Evolutionary conservation across 2,888 invertebrate genomes (phyloP), one percentile per base, ranked within the genome.

Genomic region (Ferrisia virgata): DNA sequence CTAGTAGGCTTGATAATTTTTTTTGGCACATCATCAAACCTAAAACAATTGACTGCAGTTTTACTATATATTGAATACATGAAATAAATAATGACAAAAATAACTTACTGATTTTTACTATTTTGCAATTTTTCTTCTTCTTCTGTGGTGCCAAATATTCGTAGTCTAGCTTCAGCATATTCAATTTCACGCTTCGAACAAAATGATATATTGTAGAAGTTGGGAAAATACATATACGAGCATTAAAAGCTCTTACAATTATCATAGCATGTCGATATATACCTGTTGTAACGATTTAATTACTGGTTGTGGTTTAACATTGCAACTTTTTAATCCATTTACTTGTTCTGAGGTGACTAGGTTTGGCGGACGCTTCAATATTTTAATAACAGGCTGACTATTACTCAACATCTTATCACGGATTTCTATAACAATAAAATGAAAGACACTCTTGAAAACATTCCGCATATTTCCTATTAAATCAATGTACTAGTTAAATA

Each of bases 151-250:
- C 97, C 97, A 87, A 97, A 90, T 89, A 98, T 97, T 88, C 97
- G 91, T 86, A 95, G 91, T 86, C 97, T 92, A 25, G 97, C 97
- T 89, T 96, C 94, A 15, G 96, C 96, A 88, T 98, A 98, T 88
- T 96, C 97, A 88, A 96, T 95, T 89, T 97, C 96, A 87, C 97
- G 91, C 91, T 98, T 88, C 28, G 86, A 86, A 22, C 25, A 47
- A 47, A 18, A 47, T 47, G 0, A 6, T 36, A 5, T 18, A 40
- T 40, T 8, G n/a, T 9, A 43, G 5, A 43, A 9, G 11, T 43
- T 43, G 2, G 43, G 5, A 43, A 39, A 72, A 85, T 36, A 43
- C 6, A 79, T 53, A 81, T 22, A 18, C 18, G 8, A 6, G 8
- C 36, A 36, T 36, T 36, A 36, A 36, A 8, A 36, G 36, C 36